A percentile compares a stretch with the other conserved stretches of the same genome.
Evolutionary conservation across 1,140 invertebrate species (phyloP).

Genomic region (Ridgeia piscesae): DNA sequence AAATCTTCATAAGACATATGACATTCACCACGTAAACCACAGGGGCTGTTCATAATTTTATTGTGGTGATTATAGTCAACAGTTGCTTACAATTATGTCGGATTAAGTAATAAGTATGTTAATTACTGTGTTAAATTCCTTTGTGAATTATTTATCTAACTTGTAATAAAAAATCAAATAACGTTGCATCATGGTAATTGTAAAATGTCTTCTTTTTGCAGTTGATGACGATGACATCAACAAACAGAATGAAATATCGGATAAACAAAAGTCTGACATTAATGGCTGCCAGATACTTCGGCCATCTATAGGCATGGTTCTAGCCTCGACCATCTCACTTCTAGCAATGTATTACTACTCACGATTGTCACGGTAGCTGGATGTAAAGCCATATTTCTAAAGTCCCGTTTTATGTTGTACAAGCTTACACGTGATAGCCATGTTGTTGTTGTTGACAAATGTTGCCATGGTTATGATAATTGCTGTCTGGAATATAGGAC

Average conservation of each 20-base stretch:
- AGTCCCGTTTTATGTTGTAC: background rate
- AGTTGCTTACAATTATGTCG: too few relatives aligned
- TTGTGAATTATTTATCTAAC: too few relatives aligned
- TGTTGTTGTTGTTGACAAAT: background rate
- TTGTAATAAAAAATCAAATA: too few relatives aligned
- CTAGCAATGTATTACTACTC: background rate
- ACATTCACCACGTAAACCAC: too few relatives aligned
- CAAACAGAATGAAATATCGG: background rate
- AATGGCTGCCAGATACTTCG: background rate
- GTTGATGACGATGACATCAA: background rate
- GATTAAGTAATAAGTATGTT: too few relatives aligned
- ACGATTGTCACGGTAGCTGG: background rate
- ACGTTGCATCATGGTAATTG: background rate
- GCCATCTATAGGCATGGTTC: background rate
- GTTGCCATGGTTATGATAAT: background rate
- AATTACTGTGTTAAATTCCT: too few relatives aligned
- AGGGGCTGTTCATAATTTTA: too few relatives aligned
- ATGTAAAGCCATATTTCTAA: background rate
- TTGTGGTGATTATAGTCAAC: too few relatives aligned
- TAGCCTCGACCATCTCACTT: background rate
- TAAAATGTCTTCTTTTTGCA: background rate
- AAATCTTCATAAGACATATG: too few relatives aligned
- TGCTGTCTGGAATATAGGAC: background rate
- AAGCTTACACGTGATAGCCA: slow-evolving; percentile 4
- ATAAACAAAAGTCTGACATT: background rate